Base-by-base conservation (phyloP, 2,888 invertebrate genomes). In the Xestia c-nigrum region DNA sequence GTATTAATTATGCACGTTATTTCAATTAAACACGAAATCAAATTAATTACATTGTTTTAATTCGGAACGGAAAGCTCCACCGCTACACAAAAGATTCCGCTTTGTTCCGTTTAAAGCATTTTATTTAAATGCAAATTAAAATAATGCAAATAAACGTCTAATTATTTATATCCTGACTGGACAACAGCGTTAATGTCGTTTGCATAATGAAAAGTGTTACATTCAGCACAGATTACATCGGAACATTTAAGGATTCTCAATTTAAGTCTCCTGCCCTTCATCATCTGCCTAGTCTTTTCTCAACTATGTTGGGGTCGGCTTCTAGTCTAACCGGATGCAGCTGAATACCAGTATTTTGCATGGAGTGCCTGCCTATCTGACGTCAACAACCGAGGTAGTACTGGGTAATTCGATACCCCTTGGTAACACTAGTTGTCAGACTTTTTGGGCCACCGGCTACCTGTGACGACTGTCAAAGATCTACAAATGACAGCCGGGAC, bases 1-100 rank as follows among this genome's bases (percentile, higher is more conserved):
- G n/a, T 76, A 73, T 83, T 61, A 68, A 76, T 76, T 78, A 68
- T 76, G 68, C 64, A 69, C 31, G 64, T 72, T 73, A 72, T 82
- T 80, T 80, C 70, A 81, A 74, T 80, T 64, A 38, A 57, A 76
- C 52, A 64, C 50, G 61, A 59, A 68, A 81, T 52, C 66, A 61
- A 63, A 76, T 74, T 57, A 65, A 74, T 74, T 52, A 61, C 40
- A 72, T 64, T 67, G 57, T 69, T 75, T 72, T 38, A 74, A 78
- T 70, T 43, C 59, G 40, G 14, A 71, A 40, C 57, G 69, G 38
- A 46, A 64, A 65, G 43, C 52, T 38, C 12, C 19, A 57, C 46
- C 9, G 46, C 61, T 73, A 74, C 72, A 72, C 65, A 75, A 73
- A 78, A 78, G 46, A 69, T 75, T 66, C 52, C n/a, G 14, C 57